phyloP scores from a whole-genome alignment of 2,113 vertebrate species.

The Himantopus leucocephalus region DNA sequence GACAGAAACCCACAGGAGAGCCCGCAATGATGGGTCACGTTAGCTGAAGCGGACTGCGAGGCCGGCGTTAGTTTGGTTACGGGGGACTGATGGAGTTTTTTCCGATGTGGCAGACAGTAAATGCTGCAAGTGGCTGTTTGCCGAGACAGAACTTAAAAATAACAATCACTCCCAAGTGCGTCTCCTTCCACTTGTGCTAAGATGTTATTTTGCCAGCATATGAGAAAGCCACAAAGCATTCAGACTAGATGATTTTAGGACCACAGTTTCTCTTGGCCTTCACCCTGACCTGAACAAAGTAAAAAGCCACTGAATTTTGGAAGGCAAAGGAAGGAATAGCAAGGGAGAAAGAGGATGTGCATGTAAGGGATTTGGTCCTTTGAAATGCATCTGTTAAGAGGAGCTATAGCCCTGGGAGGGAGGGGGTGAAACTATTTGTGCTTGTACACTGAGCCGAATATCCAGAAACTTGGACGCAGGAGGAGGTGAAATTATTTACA shows the following conservation, averaged over 20 bases:
- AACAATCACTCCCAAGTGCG: neutral
- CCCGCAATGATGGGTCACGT: neutral
- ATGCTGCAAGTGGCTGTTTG: neutral
- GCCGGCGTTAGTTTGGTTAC: neutral
- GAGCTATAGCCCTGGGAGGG: neutral
- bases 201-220: neutral
- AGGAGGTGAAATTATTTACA: constrained; percentile 1
- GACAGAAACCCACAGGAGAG: neutral
- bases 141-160: neutral
- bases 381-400: neutral
- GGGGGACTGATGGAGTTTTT: neutral
- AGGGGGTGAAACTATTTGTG: neutral
- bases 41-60: neutral
- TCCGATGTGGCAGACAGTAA: neutral
- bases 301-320: neutral
- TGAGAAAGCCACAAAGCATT: neutral
- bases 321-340: neutral
- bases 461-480: neutral
- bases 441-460: neutral
- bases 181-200: neutral
- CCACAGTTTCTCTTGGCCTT: neutral
- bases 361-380: neutral
- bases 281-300: neutral
- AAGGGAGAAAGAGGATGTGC: neutral
- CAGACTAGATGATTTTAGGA: neutral